phyloP scores from a whole-genome alignment of 2,888 invertebrate genomes.

The Cryptosula pallasiana region DNA sequence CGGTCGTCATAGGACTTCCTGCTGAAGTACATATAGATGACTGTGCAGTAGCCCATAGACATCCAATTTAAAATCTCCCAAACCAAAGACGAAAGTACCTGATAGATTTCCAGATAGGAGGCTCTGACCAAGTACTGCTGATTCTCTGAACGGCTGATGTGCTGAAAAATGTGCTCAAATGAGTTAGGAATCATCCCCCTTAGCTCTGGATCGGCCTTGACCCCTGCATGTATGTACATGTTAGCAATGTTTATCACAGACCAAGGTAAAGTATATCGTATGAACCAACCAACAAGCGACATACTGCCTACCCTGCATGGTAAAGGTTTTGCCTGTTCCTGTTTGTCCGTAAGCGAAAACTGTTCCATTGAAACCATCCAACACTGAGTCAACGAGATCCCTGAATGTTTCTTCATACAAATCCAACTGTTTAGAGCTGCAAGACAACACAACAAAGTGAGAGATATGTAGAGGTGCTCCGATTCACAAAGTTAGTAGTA shows the following conservation, averaged over 20 bases:
- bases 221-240: too few relatives aligned
- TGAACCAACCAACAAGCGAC: neutral
- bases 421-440: slow-evolving; percentile 77
- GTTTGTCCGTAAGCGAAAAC: slow-evolving; percentile 99
- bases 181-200: slow-evolving; percentile 90
- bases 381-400: slow-evolving; percentile 86
- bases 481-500: neutral
- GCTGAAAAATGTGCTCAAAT: slow-evolving; percentile 94
- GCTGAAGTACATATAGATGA: too few relatives aligned
- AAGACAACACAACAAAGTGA: too few relatives aligned
- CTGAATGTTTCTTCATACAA: slow-evolving; percentile 94
- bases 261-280: neutral
- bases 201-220: slow-evolving; percentile 62
- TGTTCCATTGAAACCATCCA: slow-evolving; percentile 97
- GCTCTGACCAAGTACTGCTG: slow-evolving; percentile 92
- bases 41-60: too few relatives aligned
- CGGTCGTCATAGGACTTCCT: too few relatives aligned
- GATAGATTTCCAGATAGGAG: slow-evolving; percentile 94
- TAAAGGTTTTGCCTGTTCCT: slow-evolving; percentile 79
- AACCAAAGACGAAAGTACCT: slow-evolving; percentile 64
- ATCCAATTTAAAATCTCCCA: too few relatives aligned
- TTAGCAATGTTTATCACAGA: neutral
- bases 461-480: too few relatives aligned
- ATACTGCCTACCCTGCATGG: slow-evolving; percentile 61
- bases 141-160: slow-evolving; percentile 84